Evolutionary conservation across 2,113 vertebrate genomes (phyloP).

Genomic region (Scytalopus superciliaris): DNA sequence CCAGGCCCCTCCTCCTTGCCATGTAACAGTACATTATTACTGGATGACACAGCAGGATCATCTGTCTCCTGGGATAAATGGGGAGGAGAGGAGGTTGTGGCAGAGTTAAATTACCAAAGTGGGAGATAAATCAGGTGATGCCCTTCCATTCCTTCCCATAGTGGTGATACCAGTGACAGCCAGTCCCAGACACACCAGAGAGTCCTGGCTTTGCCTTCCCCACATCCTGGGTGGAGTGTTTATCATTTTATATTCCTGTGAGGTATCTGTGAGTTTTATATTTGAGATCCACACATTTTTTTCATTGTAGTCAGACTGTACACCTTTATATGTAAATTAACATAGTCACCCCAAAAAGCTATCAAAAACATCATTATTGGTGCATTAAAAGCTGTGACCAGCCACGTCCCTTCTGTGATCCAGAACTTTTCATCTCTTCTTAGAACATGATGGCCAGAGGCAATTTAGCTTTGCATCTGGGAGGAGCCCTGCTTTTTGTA

Average conservation of each 20-base stretch:
- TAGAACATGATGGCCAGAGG: background rate
- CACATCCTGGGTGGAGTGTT: accelerated
- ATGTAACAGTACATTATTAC: background rate
- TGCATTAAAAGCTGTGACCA: background rate
- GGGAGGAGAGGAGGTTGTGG: background rate
- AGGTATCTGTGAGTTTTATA: background rate
- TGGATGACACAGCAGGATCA: background rate
- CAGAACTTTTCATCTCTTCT: background rate
- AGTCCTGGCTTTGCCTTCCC: background rate
- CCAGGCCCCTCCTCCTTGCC: background rate
- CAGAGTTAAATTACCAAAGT: background rate
- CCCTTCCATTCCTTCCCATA: background rate
- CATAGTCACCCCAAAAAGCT: background rate
- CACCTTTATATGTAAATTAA: background rate
- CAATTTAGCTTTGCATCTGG: background rate
- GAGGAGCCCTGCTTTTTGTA: background rate
- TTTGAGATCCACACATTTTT: background rate
- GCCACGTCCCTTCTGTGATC: background rate
- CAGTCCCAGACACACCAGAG: background rate
- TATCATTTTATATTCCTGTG: background rate
- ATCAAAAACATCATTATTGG: background rate
- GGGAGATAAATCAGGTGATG: background rate
- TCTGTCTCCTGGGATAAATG: background rate
- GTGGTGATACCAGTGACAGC: background rate
- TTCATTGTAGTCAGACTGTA: background rate